Conservation (phyloP, 1,140 invertebrate genomes). For the Psix sp. region DNA sequence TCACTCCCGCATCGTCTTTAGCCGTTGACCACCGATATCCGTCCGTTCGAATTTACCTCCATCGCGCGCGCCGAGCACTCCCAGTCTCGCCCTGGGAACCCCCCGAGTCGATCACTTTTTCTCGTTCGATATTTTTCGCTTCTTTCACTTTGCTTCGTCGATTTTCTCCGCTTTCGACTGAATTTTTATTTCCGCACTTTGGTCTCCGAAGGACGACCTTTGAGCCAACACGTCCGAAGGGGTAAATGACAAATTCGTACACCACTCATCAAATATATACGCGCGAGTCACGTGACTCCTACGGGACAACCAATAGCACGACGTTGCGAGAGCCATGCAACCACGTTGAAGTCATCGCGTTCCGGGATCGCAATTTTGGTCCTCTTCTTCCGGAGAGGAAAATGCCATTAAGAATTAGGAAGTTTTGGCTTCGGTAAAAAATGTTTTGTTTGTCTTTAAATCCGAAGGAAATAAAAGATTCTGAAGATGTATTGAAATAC, state of each 20-base stretch:
- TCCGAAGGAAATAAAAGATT: no score
- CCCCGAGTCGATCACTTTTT: background rate
- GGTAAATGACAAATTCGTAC: constrained; percentile 67
- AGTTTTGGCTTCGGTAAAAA: no score
- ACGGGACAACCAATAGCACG: constrained; percentile 34
- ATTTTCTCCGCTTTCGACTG: background rate
- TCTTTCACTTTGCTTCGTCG: background rate
- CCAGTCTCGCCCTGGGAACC: background rate
- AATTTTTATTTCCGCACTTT: no score
- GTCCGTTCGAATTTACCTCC: constrained; percentile 10
- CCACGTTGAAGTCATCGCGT: constrained; percentile 39
- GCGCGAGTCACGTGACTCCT: constrained; percentile 60
- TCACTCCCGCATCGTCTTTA: background rate
- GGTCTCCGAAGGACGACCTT: no score
- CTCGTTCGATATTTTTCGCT: background rate
- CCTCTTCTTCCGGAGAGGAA: no score
- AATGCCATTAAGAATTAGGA: no score
- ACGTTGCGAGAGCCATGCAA: constrained; percentile 1
- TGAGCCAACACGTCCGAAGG: constrained; percentile 53
- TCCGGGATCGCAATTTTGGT: no score
- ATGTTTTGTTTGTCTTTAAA: no score
- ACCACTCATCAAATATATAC: constrained; percentile 65
- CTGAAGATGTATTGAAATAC: no score
- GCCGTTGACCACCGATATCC: background rate
- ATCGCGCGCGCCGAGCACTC: constrained; percentile 5